Conservation (phyloP, 1,140 invertebrate species). For the Acromyrmex echinatior region DNA sequence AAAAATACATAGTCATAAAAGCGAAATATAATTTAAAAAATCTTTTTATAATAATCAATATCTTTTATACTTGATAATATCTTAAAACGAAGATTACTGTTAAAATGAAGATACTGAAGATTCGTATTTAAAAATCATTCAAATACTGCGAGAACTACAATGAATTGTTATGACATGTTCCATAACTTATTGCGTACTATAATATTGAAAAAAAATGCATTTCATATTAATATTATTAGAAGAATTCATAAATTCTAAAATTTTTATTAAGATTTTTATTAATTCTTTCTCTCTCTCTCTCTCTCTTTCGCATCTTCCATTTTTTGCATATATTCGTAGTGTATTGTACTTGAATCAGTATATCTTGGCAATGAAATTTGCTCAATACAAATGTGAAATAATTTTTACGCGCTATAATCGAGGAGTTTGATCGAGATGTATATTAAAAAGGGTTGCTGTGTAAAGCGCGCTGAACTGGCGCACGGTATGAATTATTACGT, state of each 20-base stretch:
- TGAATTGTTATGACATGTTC: background rate
- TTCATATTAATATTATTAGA: background rate
- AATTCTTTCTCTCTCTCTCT: background rate
- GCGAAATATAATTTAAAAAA: background rate
- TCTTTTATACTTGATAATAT: no score
- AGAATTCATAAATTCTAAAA: background rate
- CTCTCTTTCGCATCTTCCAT: background rate
- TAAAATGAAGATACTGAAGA: no score
- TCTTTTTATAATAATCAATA: no score
- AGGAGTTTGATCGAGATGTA: conserved; percentile 58
- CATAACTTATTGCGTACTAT: no score
- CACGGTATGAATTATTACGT: conserved; percentile 64
- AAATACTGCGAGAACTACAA: no score
- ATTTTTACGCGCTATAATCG: conserved; percentile 41
- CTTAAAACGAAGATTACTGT: no score
- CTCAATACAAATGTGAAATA: conserved; percentile 28
- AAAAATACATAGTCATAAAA: background rate
- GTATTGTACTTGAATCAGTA: background rate
- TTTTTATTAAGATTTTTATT: background rate
- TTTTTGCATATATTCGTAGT: background rate
- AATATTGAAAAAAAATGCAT: background rate
- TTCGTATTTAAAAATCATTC: no score
- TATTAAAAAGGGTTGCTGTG: conserved; percentile 49
- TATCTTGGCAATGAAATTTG: conserved; percentile 12
- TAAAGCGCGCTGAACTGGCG: conserved; percentile 38